Conservation (phyloP, 2,888 invertebrate genomes). For the Drosophila kanekoi region DNA sequence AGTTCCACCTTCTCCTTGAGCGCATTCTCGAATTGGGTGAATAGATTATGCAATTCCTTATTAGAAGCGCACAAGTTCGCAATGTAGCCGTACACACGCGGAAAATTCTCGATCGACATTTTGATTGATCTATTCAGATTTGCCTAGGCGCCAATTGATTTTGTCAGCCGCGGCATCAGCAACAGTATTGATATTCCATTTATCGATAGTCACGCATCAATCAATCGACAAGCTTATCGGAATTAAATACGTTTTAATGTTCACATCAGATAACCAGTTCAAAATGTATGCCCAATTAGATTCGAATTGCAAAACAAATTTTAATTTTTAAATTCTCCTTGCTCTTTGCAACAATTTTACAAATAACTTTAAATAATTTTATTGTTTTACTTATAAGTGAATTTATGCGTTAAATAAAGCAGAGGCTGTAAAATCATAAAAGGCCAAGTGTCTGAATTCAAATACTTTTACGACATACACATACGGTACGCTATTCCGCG, state of each 20-base stretch:
- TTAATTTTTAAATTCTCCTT: no score
- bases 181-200: background rate
- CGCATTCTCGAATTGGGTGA: slow-evolving; percentile 6
- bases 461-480: background rate
- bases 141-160: background rate
- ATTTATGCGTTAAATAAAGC: no score
- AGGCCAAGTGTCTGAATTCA: no score
- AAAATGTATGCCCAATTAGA: no score
- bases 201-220: background rate
- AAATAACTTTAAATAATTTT: no score
- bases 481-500: slow-evolving; percentile 1
- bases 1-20: background rate
- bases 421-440: no score
- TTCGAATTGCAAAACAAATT: no score
- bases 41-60: slow-evolving; percentile 5
- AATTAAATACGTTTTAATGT: background rate
- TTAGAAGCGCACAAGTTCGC: slow-evolving; percentile 1
- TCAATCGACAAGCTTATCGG: background rate
- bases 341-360: no score
- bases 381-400: no score
- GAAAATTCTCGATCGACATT: slow-evolving; percentile 21
- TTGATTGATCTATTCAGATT: background rate
- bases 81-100: slow-evolving; percentile 1
- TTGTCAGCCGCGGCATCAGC: background rate
- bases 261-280: no score